These are phyloP conservation scores for Austrofundulus limnaeus DNA, from an alignment of 2,113 vertebrate species.

Conservation along the genomic window DNA sequence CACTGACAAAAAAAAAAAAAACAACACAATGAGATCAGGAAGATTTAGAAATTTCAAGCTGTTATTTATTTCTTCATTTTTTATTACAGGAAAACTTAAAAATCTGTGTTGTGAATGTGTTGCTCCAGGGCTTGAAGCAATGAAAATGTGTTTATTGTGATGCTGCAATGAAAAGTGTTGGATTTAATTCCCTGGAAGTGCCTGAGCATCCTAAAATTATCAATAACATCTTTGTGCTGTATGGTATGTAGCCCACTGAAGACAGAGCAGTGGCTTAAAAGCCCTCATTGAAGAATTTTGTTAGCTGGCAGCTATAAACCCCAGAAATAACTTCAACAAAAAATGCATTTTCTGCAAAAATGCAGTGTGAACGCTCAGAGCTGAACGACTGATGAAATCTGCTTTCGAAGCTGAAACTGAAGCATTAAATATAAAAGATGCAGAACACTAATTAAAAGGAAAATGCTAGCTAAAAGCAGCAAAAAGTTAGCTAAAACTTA, in stretches of 20 bases:
- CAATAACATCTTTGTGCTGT: conserved; percentile 4
- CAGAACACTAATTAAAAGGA: too few relatives aligned
- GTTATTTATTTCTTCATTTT: conserved; percentile 12
- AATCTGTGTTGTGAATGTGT: background rate
- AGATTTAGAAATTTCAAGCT: conserved; percentile 19
- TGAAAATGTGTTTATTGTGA: conserved; percentile 10
- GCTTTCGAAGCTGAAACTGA: too few relatives aligned
- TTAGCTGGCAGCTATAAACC: conserved; percentile 22
- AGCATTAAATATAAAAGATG: too few relatives aligned
- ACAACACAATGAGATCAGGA: conserved; percentile 12
- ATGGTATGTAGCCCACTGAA: conserved; percentile 12
- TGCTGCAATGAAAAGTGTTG: conserved; percentile 1
- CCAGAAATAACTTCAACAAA: background rate
- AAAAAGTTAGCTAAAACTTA: too few relatives aligned
- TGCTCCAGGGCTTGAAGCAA: background rate
- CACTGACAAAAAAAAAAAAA: too few relatives aligned
- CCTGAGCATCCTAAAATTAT: background rate
- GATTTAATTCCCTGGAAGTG: background rate
- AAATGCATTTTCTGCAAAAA: background rate
- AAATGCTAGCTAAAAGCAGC: too few relatives aligned
- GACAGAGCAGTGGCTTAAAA: conserved; percentile 22
- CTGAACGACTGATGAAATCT: too few relatives aligned
- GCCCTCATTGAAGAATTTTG: conserved; percentile 10
- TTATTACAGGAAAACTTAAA: background rate
- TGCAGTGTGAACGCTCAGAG: too few relatives aligned